Conservation (phyloP, 2,113 vertebrate genomes). For the Prinia subflava region DNA sequence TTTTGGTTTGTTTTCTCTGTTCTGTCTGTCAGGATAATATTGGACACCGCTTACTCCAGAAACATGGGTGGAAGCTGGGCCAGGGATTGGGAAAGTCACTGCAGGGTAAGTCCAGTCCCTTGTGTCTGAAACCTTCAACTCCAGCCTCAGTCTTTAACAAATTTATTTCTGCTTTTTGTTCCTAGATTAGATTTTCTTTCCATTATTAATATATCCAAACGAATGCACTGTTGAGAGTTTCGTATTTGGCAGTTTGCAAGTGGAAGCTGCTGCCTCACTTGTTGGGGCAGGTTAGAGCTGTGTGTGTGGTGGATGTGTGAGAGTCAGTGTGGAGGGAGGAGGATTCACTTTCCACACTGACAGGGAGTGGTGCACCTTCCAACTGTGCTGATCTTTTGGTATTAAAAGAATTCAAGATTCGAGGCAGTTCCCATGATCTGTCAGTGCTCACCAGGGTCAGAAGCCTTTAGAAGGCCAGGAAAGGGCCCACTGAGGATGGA, state of each 20-base stretch:
- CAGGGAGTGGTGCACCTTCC: not conserved
- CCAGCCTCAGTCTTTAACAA: not conserved
- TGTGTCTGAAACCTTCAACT: not conserved
- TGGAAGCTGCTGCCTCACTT: constrained; percentile 5
- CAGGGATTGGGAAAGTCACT: constrained; percentile 98
- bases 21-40: constrained; percentile 99
- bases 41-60: constrained; percentile 98
- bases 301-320: not conserved
- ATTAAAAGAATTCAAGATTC: not conserved
- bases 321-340: not conserved
- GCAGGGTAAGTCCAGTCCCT: constrained; percentile 91
- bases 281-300: not conserved
- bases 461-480: not conserved
- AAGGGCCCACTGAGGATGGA: not conserved
- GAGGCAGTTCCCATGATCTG: not conserved
- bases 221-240: constrained; percentile 18
- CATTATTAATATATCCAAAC: constrained; percentile 1
- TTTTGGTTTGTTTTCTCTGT: constrained; percentile 98
- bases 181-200: constrained; percentile 49
- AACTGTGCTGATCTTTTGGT: not conserved
- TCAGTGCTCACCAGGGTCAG: not conserved
- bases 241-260: constrained; percentile 1
- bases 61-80: constrained; percentile 99
- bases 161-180: not conserved
- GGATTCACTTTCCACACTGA: not conserved